These are phyloP conservation scores for Teleogryllus oceanicus DNA, from an alignment of 2,888 invertebrate genomes.

Conservation along the genomic window DNA sequence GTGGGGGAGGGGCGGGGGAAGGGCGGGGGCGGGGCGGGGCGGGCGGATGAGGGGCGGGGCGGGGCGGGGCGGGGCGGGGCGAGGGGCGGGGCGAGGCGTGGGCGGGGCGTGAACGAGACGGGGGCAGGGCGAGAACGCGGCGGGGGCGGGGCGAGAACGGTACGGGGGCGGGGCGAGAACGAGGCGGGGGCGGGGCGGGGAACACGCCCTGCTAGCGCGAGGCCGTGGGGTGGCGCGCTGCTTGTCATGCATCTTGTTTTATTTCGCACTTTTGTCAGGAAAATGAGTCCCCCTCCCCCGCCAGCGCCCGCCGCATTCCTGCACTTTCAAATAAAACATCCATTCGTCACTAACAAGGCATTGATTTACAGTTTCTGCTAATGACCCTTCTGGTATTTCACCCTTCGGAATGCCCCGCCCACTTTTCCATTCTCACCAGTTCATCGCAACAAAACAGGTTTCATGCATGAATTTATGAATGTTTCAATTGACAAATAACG, in stretches of 20 bases:
- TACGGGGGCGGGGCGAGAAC: too few species aligned
- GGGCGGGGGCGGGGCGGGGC: too few species aligned
- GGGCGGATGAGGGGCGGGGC: too few species aligned
- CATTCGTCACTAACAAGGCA: slow-evolving; percentile 2
- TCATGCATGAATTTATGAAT: slow-evolving; percentile 6
- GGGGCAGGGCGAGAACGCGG: too few species aligned
- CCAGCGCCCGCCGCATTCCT: not conserved
- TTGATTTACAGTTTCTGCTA: slow-evolving; percentile 9
- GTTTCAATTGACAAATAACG: slow-evolving; percentile 18
- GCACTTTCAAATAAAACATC: slow-evolving; percentile 18
- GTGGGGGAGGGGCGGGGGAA: too few species aligned
- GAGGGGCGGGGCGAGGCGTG: too few species aligned
- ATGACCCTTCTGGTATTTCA: slow-evolving; percentile 18
- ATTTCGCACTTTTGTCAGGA: slow-evolving; percentile 5
- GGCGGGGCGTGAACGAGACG: too few species aligned
- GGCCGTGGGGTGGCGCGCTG: not conserved
- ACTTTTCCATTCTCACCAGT: slow-evolving; percentile 18
- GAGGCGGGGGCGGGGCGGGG: too few species aligned
- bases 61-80: too few species aligned
- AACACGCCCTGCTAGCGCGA: too few species aligned
- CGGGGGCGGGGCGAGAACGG: too few species aligned
- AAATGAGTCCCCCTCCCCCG: not conserved
- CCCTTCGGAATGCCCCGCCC: not conserved
- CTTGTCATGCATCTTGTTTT: slow-evolving; percentile 3
- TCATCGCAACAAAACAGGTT: slow-evolving; percentile 10